Base-by-base conservation (phyloP, 2,888 invertebrate species). In the Chesias legatella region DNA sequence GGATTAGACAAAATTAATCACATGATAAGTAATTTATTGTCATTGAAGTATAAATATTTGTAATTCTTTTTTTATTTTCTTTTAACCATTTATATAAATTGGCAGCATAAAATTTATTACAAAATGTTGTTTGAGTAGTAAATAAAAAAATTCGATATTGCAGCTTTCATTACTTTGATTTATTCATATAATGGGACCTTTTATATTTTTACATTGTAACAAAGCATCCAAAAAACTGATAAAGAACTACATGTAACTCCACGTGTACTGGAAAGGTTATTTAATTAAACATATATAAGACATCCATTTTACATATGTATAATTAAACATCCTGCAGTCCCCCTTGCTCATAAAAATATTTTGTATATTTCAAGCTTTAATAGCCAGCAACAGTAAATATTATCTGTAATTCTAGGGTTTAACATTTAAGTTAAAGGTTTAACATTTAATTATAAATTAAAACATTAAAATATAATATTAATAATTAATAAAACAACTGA, bases 331-430 rank as follows among this genome's bases (percentile, higher is more conserved):
- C 27, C 38, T 29, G 27, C 25, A 32, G 34, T 36, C 38, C 43
- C n/a, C 13, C 39, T 49, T 49, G 46, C 43, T 54, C 54, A 52
- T 48, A 33, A 49, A 48, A 43, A 44, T 51, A 44, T 43, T 26
- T 28, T 9, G 1, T 17, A 17, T 17, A 17, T 17, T 17, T 17
- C 13, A 17, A 17, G 13, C 2, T 17, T 17, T 17, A n/a, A n/a
- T n/a, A n/a, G n/a, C n/a, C n/a, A n/a, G n/a, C n/a, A n/a, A n/a
- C n/a, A n/a, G n/a, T n/a, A n/a, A n/a, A n/a, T n/a, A n/a, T n/a
- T n/a, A n/a, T n/a, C n/a, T n/a, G n/a, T n/a, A n/a, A n/a, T n/a
- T n/a, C n/a, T n/a, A n/a, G n/a, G n/a, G n/a, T n/a, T n/a, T n/a
- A n/a, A n/a, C n/a, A n/a, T n/a, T n/a, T n/a, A n/a, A n/a, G n/a